Base-by-base conservation (phyloP, 2,888 invertebrate genomes). In the Bimastos eiseni region DNA sequence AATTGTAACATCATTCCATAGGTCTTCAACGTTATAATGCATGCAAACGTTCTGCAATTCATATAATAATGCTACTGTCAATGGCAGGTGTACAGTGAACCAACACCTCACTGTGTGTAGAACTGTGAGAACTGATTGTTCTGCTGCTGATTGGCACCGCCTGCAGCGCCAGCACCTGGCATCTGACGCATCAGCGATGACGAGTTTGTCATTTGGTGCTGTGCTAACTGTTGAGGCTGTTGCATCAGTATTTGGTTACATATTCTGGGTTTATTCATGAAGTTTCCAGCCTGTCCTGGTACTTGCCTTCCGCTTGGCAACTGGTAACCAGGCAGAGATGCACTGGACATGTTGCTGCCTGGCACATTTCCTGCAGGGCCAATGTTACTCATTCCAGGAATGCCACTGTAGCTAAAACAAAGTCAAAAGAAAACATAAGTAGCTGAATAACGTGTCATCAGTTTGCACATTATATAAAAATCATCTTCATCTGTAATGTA, bases 141-240 rank as follows among this genome's bases (percentile, higher is more conserved):
- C 55, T 91, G 91, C 33, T 44, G 88, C n/a, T 88, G 90, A 86
- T 34, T 86, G 86, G 36, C 86, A 86, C 86, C 37, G 24, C 86
- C 86, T 24, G 86, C 86, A 36, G 30, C n/a, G 24, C 37, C 37
- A 86, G 70, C 30, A 70, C 86, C 37, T 36, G 86, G 36, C 37
- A 86, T 86, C 86, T 86, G 86, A 86, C 86, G 86, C 86, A 86
- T 86, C 17, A 86, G 36, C 0, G 86, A 86, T 36, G 86, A 86
- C 3, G 86, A 86, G 37, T 86, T 86, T 86, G 86, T 36, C 37
- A 37, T 37, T 44, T 88, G 90, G 36, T 90, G 90, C 34, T 84
- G 41, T 33, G 90, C 38, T 70, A 89, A 38, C 37, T 91, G 90
- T 34, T 89, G 90, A 21, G 83, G 84, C 41, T 91, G 91, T 41